These are phyloP conservation scores for Sphenopsis melanotis DNA, from an alignment of 2,797 vertebrate genomes.

Conservation along the genomic window DNA sequence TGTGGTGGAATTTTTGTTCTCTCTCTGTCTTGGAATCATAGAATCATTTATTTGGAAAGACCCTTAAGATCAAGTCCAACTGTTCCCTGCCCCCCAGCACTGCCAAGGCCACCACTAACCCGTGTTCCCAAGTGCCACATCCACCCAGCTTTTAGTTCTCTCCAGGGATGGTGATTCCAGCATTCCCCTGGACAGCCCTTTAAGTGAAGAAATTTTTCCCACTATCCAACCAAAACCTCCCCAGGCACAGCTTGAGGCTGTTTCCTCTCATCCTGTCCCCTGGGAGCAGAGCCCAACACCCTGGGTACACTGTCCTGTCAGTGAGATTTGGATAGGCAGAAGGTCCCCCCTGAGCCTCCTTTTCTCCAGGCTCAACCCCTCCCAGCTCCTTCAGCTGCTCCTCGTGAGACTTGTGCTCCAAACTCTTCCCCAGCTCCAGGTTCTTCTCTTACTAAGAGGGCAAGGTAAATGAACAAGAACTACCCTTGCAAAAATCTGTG, in stretches of 20 bases:
- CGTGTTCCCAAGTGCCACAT: neutral
- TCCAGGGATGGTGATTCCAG: neutral
- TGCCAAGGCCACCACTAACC: neutral
- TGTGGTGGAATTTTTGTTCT: neutral
- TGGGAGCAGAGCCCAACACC: rapidly evolving
- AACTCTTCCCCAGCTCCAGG: neutral
- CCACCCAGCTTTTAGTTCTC: neutral
- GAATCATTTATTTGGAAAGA: neutral
- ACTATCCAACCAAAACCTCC: neutral
- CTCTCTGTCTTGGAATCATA: neutral
- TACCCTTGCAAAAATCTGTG: neutral
- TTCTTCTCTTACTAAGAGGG: neutral
- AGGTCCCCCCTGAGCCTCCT: neutral
- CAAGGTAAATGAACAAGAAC: neutral
- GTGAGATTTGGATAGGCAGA: neutral
- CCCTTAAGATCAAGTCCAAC: neutral
- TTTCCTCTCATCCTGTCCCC: neutral
- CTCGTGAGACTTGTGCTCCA: neutral
- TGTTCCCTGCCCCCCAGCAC: neutral
- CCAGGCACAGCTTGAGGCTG: neutral
- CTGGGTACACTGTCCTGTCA: neutral
- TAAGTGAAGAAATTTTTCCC: neutral
- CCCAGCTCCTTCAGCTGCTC: neutral
- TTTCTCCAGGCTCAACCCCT: neutral
- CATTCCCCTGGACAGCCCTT: neutral